Evolutionary conservation across 2,797 vertebrate species (phyloP).

Genomic region (Rhinella marina): DNA sequence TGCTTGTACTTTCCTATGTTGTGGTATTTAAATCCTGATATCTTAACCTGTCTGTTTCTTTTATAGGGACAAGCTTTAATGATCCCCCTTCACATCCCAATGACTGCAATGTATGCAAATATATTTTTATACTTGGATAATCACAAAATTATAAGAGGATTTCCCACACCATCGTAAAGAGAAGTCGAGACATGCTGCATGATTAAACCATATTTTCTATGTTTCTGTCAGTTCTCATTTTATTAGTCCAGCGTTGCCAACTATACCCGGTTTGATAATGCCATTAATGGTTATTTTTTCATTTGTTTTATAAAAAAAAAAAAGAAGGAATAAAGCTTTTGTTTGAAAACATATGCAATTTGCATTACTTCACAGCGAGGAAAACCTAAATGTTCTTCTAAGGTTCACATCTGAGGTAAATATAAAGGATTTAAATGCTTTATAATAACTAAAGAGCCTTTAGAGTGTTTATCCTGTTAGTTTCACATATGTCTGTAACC

Average conservation of each 20-base stretch:
- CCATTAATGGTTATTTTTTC: background rate
- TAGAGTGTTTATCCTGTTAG: background rate
- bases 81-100: background rate
- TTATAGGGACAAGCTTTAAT: constrained; percentile 29
- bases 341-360: background rate
- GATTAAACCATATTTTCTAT: background rate
- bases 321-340: background rate
- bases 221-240: constrained; percentile 12
- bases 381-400: background rate
- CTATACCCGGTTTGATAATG: background rate
- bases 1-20: background rate
- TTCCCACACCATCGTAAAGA: background rate
- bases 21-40: background rate
- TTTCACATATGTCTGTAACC: background rate
- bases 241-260: background rate
- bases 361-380: background rate
- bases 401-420: background rate
- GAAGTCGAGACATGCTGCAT: constrained; percentile 61
- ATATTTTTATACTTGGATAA: constrained; percentile 20
- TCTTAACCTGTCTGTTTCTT: background rate
- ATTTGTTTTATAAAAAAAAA: background rate
- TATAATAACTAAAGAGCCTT: background rate
- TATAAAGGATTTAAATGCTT: background rate
- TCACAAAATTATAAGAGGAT: background rate
- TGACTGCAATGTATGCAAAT: background rate